Evolutionary conservation across 2,888 invertebrate genomes (phyloP), one percentile per base, ranked within the genome.

Genomic region (Oasisia sp.): DNA sequence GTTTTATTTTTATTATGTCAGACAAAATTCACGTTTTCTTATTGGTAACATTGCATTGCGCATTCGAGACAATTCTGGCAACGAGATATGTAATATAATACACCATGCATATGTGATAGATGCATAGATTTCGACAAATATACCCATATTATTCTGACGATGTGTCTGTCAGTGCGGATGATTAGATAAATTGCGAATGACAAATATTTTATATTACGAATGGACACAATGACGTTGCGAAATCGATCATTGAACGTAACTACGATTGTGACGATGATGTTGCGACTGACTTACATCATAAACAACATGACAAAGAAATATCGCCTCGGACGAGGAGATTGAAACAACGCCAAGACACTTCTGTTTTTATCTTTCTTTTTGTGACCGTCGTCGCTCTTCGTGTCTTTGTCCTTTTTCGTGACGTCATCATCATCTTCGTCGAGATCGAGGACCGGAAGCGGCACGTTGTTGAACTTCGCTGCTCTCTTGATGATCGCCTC

Each of bases 241-340:
- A 74, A 74, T 3, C 74, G 27, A 19, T 27, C n/a, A 0, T 74
- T 27, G 27, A 5, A 50, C 50, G 9, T 50, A 12, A 50, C 50
- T 12, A 50, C 14, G 50, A 50, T 11, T 50, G 12, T 14, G 50
- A 74, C 27, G 74, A 8, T 90, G 0, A 74, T 27, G 74, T 27
- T 27, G 19, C 74, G 74, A 91, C 92, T 91, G 74, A 91, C 92
- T 91, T 32, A 92, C 92, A 91, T 89, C 27, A 92, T 32, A 32
- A 91, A 91, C 4, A 92, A 38, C 92, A 92, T 92, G 19, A 91
- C 89, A 32, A 92, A 91, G 74, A 91, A 89, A 32, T 92, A 92
- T 38, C 92, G 58, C 50, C 92, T 91, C 5, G 92, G 91, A 14
- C 89, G 58, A 44, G 92, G 91, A 1, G 91, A 91, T 7, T 89